phyloP scores from a whole-genome alignment of 2,888 invertebrate species.

The Apoderus coryli region DNA sequence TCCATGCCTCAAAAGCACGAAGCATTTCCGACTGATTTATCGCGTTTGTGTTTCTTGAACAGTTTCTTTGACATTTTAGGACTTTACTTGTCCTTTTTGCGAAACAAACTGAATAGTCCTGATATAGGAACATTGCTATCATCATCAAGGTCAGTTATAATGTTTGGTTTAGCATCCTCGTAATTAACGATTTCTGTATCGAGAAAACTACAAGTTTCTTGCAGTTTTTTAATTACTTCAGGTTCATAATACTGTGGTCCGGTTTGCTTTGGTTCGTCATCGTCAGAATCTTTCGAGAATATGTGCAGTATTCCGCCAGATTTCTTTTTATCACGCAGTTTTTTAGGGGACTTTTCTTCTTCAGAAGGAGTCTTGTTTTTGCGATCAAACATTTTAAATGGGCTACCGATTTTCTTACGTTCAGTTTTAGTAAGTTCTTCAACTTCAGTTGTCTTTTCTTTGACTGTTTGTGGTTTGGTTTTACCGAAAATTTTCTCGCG shows the following conservation, averaged over 20 bases:
- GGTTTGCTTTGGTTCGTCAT: slow-evolving; percentile 4
- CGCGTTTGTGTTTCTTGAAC: slow-evolving; percentile 19
- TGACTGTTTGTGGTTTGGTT: slow-evolving; percentile 7
- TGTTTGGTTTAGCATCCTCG: slow-evolving; percentile 22
- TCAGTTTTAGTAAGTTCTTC: slow-evolving; percentile 10
- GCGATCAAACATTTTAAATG: slow-evolving; percentile 19
- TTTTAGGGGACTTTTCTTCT: slow-evolving; percentile 11
- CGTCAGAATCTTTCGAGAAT: slow-evolving; percentile 14
- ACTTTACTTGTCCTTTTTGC: slow-evolving; percentile 20
- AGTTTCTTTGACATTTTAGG: slow-evolving; percentile 19
- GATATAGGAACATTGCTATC: slow-evolving; percentile 18
- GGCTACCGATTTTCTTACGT: slow-evolving; percentile 17
- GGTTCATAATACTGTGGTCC: slow-evolving; percentile 9
- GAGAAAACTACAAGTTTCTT: slow-evolving; percentile 20
- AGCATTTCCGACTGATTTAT: slow-evolving; percentile 15
- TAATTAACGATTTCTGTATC: slow-evolving; percentile 23
- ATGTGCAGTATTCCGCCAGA: slow-evolving; percentile 13
- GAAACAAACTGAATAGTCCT: slow-evolving; percentile 21
- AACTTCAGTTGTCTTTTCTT: slow-evolving; percentile 1
- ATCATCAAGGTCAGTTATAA: slow-evolving; percentile 20
- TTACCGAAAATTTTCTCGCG: slow-evolving; percentile 5
- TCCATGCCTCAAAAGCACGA: no score
- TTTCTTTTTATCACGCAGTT: slow-evolving; percentile 10
- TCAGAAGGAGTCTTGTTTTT: slow-evolving; percentile 13
- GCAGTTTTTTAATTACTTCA: slow-evolving; percentile 16